Percentiles rank a stretch among this genome's conserved stretches.
Evolutionary conservation across 2,113 vertebrate species (phyloP).

Genomic region (Brienomyrus brachyistius): DNA sequence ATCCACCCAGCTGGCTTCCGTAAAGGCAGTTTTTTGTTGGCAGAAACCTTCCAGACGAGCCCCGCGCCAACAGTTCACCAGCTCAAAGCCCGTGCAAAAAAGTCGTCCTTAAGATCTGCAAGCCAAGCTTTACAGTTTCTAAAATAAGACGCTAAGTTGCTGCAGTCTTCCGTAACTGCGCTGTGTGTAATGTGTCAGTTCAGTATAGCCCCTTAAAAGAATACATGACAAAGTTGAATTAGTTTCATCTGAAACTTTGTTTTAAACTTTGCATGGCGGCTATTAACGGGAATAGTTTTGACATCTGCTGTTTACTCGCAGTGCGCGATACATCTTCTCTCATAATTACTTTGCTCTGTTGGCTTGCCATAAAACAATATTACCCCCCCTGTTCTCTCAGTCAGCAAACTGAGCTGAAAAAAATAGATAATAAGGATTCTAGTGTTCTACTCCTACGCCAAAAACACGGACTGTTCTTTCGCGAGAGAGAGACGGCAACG

Average conservation of each 20-base stretch:
- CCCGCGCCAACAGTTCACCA: background rate
- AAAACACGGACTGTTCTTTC: background rate
- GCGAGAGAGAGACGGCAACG: background rate
- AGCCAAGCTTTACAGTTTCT: background rate
- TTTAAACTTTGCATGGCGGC: background rate
- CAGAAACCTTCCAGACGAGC: background rate
- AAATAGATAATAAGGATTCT: conserved; percentile 6
- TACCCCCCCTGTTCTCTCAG: background rate
- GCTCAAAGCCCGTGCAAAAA: background rate
- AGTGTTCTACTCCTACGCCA: background rate
- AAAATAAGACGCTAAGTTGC: background rate
- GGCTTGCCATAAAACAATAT: conserved; percentile 8
- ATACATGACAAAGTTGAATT: background rate
- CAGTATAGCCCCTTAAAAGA: background rate
- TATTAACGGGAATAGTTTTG: background rate
- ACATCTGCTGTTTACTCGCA: conserved; percentile 14
- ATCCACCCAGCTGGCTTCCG: background rate
- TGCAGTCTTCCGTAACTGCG: background rate
- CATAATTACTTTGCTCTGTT: conserved; percentile 14
- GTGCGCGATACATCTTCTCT: background rate
- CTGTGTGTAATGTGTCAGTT: background rate
- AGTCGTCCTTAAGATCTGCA: background rate
- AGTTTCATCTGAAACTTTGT: background rate
- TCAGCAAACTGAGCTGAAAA: background rate
- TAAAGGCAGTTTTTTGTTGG: background rate